Base-by-base conservation (phyloP, 23 tunicate genomes). In the Trididemnum nubilum region DNA sequence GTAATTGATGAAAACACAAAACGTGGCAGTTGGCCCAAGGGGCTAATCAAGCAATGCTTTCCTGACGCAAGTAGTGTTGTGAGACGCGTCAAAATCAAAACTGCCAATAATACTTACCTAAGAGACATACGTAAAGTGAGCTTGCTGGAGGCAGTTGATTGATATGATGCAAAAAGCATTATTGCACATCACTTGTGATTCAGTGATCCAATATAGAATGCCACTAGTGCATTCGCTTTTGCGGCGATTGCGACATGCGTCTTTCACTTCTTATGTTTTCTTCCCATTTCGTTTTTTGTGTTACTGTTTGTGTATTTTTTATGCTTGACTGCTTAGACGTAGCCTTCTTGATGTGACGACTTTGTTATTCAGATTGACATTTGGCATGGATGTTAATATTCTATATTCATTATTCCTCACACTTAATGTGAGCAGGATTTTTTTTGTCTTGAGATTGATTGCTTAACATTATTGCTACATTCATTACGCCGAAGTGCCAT, bases 21-120 rank as follows among this genome's bases (percentile, higher is more conserved):
- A 23, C 71, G 81, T 1, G 87, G 87, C 22, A 2, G 22, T 33
- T 83, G 87, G 87, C 87, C 87, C 22, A 73, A 83, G 51, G 81
- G 35, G 23, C 24, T 81, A 2, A 71, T 81, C 1, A 64, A 44
- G 2, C 3, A 70, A 26, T 25, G 35, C 7, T 69, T 37, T 33
- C 85, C 85, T 50, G 85, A 70, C 28, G 2, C 34, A 23, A 40
- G 38, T 49, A 64, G 78, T 65, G 18, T 70, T 12, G 78, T 81
- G 33, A 77, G 78, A 37, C 24, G 85, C 33, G 85, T 70, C 9
- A 65, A 65, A 36, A 28, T 66, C 28, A 19, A 35, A 0, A 81
- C 2, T 36, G 61, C 78, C 0, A 65, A 0, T 0, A 23, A 27
- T 35, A 65, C 75, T 23, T 1, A 21, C 32, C 9, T 81, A 32